Conservation (phyloP, 2,888 invertebrate genomes). For the Muschampia plurimacula region DNA sequence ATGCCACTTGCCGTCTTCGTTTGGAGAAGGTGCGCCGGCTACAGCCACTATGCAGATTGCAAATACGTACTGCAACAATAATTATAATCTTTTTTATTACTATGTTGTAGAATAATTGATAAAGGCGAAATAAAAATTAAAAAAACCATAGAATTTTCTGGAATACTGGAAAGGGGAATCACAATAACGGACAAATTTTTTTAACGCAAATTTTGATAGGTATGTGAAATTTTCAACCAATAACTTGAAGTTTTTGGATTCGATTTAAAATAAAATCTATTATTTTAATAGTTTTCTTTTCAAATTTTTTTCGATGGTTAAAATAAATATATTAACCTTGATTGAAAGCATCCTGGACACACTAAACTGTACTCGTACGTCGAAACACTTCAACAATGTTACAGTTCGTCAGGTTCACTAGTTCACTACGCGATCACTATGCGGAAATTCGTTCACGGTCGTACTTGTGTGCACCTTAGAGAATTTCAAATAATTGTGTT, state of each 20-base stretch:
- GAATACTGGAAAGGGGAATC: too few species aligned
- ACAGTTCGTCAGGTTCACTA: conserved; percentile 66
- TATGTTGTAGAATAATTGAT: too few species aligned
- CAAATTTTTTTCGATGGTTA: conserved; percentile 16
- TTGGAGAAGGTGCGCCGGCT: conserved; percentile 55
- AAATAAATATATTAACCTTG: conserved; percentile 54
- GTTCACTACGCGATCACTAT: conserved; percentile 68
- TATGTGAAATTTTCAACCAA: too few species aligned
- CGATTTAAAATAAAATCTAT: conserved; percentile 16
- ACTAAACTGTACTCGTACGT: conserved; percentile 52
- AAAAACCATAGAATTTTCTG: too few species aligned
- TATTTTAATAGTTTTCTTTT: too few species aligned
- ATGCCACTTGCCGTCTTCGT: conserved; percentile 73
- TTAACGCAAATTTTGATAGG: too few species aligned
- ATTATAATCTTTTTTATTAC: neutral
- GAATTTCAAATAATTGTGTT: conserved; percentile 81
- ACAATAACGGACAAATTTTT: too few species aligned
- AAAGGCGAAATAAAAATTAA: too few species aligned
- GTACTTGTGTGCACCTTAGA: conserved; percentile 75
- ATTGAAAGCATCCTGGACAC: conserved; percentile 70
- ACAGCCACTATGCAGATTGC: conserved; percentile 67
- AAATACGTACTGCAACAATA: conserved; percentile 63
- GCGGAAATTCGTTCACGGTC: conserved; percentile 75
- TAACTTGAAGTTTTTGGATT: neutral
- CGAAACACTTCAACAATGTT: conserved; percentile 54